Base-by-base conservation (phyloP, 2,888 invertebrate genomes). In the Allygus modestus region DNA sequence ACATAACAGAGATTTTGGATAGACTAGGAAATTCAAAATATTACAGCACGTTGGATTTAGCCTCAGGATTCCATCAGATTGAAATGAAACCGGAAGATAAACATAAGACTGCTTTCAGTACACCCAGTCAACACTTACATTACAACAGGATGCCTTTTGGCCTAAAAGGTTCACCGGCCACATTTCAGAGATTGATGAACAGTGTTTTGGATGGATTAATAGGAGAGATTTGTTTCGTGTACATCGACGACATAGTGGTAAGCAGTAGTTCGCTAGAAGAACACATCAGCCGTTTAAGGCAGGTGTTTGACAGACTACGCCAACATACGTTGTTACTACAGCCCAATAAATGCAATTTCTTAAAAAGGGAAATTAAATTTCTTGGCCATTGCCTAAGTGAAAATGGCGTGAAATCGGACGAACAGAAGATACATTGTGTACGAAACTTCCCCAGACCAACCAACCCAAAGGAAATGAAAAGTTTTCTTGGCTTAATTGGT, bases 51-150 rank as follows among this genome's bases (percentile, higher is more conserved):
- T 17, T 84, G 1, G 84, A 84, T 54, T 51, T 81, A 37, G 46
- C 58, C 0, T 58, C 28, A 17, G 84, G 84, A 43, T 84, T 54
- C 33, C 88, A 88, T 84, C 89, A 89, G 84, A 88, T 90, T 11
- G 87, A 87, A 20, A 86, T 90, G 79, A 84, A 85, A 0, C 84
- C 86, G 37, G 85, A 87, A 15, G 88, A 89, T 83, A 81, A 86
- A 9, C 85, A 86, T 0, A 89, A 90, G 84, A 90, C 89, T 0
- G 89, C 88, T 1, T 89, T 90, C 65, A 88, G 87, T 4, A 89
- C 89, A 7, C 87, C 88, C 0, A 31, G 86, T 86, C 88, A 88
- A 2, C 87, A 89, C 81, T 89, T 86, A 54, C 87, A 89, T 85
- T 89, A 85, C 73, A 84, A 86, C 0, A 61, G 86, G 0, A 88